phyloP scores from a whole-genome alignment of 2,797 vertebrate species.

The Halcyon smyrnensis region DNA sequence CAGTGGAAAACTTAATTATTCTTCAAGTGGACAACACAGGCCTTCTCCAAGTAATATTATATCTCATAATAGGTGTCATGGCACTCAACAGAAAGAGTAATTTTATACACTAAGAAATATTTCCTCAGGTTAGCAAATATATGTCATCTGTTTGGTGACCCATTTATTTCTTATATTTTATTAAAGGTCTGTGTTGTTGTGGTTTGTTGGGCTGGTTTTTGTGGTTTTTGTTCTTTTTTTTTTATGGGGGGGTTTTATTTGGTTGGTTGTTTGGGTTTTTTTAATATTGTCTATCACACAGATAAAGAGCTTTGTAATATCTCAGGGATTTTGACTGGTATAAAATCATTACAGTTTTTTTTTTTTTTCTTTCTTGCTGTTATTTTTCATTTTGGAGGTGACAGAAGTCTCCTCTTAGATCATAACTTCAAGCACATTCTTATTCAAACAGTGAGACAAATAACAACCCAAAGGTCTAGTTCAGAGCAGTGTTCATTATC shows the following conservation, averaged over 20 bases:
- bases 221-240: not conserved
- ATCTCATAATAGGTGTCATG: not conserved
- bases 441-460: slow-evolving; percentile 40
- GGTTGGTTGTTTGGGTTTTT: not conserved
- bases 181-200: not conserved
- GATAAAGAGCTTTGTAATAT: not conserved
- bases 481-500: slow-evolving; percentile 35
- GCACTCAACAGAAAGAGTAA: not conserved
- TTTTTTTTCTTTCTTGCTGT: not conserved
- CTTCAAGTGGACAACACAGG: not conserved
- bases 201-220: not conserved
- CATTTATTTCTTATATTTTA: not conserved
- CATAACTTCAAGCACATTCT: slow-evolving; percentile 34
- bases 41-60: slow-evolving; percentile 1
- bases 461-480: slow-evolving; percentile 37
- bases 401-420: slow-evolving; percentile 21
- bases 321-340: not conserved
- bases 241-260: too few relatives aligned
- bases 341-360: not conserved
- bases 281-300: not conserved
- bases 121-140: not conserved
- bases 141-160: not conserved
- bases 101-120: not conserved
- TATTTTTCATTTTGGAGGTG: slow-evolving; percentile 34
- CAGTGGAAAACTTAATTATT: slow-evolving; percentile 34